Evolutionary conservation across 2,888 invertebrate species (phyloP).

Genomic region (Cryptosula pallasiana): DNA sequence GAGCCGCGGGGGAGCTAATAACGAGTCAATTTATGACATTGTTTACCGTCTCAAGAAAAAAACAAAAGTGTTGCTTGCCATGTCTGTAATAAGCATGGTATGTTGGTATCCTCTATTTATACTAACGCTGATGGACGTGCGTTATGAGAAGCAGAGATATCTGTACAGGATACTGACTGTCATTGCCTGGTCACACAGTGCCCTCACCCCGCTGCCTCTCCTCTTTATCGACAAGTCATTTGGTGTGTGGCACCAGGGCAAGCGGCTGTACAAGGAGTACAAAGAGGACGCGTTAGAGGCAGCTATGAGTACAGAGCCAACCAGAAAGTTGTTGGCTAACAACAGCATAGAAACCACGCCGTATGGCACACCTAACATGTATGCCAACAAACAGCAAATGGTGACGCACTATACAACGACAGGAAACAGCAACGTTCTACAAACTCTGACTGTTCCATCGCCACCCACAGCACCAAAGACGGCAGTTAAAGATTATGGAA

Average conservation of each 20-base stretch:
- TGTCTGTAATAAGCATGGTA: conserved; percentile 41
- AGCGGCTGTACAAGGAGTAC: not conserved
- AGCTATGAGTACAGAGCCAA: not conserved
- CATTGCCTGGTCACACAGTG: conserved; percentile 51
- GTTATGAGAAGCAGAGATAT: conserved; percentile 45
- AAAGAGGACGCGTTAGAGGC: not conserved
- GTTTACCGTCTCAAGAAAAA: conserved; percentile 45
- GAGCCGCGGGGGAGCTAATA: conserved; percentile 31
- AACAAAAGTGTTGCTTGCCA: conserved; percentile 47
- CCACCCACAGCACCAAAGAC: not conserved
- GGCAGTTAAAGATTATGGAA: not conserved
- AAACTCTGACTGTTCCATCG: not conserved
- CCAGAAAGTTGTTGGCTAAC: not conserved
- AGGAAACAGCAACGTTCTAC: not conserved
- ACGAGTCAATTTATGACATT: conserved; percentile 32
- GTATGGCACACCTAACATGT: conserved; percentile 9
- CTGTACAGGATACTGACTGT: conserved; percentile 51
- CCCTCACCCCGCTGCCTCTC: conserved; percentile 48
- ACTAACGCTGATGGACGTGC: conserved; percentile 46
- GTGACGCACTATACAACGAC: conserved; percentile 1
- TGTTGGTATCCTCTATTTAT: conserved; percentile 53
- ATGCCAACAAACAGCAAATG: not conserved
- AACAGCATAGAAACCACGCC: not conserved
- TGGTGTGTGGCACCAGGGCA: conserved; percentile 9
- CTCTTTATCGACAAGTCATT: conserved; percentile 44